Evolutionary conservation across 2,113 vertebrate genomes (phyloP), one percentile per base, ranked within the genome.

Genomic region (Erinaceus europaeus): DNA sequence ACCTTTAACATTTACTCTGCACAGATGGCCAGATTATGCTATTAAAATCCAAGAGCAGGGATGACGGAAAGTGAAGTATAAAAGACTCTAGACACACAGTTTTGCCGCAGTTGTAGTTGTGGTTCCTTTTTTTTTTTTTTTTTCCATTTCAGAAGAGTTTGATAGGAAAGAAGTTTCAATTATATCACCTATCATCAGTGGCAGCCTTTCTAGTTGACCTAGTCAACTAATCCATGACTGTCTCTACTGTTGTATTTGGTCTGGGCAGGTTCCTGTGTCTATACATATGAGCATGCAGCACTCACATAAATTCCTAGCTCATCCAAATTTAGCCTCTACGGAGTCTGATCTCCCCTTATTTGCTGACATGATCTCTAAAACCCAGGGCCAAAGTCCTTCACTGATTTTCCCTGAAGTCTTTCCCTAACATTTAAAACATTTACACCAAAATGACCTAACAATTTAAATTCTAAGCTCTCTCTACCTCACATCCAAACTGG

Each of bases 201-300:
- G 57, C 50, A 90, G 62, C n/a, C 71, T 91, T 90, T 68, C 67
- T 88, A 94, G 86, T 74, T 90, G 77, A 80, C 80, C 89, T 68
- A 73, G 71, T 57, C 86, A 73, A 88, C 80, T 72, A 93, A 93
- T 92, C 67, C 65, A 83, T 84, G 62, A 88, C 73, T 78, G 64
- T 83, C 73, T 74, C 78, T 84, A 67, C 65, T 27, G 25, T 73
- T 95, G 81, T 94, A 90, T 90, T 94, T 89, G 73, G 40, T 67
- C 52, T 7, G 61, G 67, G 27, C 55, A 84, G 83, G 34, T 84
- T 91, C 55, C 67, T 68, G 5, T 42, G 57, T 81, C 79, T 88
- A 73, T 50, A 83, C 38, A 85, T 75, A 88, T 34, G 34, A 84
- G 20, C 55, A 79, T 92, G 38, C 1, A 40, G 55, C 90, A 76